Evolutionary conservation across 1,140 invertebrate genomes (phyloP).

Genomic region (Drosophila truncata): DNA sequence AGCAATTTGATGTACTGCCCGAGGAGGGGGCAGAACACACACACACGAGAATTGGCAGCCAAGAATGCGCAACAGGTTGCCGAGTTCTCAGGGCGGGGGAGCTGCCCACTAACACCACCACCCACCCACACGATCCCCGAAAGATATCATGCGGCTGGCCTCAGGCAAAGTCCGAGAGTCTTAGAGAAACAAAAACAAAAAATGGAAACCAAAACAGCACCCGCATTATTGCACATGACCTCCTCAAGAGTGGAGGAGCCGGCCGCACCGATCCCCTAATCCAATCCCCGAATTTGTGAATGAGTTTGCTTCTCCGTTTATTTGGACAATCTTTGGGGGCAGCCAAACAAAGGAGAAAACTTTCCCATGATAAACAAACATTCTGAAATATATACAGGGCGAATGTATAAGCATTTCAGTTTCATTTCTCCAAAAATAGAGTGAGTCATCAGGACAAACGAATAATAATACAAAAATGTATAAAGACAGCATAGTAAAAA

Average conservation of each 20-base stretch:
- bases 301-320: conserved; percentile 60
- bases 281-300: conserved; percentile 38
- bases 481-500: neutral
- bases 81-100: conserved; percentile 47
- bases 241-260: conserved; percentile 57
- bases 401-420: neutral
- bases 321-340: conserved; percentile 59
- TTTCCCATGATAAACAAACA: conserved; percentile 62
- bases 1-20: conserved; percentile 73
- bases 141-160: conserved; percentile 65
- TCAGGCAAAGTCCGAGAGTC: conserved; percentile 37
- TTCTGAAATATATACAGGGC: conserved; percentile 22
- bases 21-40: conserved; percentile 14
- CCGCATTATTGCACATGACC: conserved; percentile 67
- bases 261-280: neutral
- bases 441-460: neutral
- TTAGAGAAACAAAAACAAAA: conserved; percentile 56
- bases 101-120: neutral
- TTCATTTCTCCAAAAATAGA: conserved; percentile 1
- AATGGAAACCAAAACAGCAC: conserved; percentile 41
- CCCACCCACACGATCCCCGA: conserved; percentile 6
- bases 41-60: conserved; percentile 48
- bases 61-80: conserved; percentile 72
- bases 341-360: conserved; percentile 39
- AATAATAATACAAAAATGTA: neutral